Evolutionary conservation across 2,113 vertebrate species (phyloP).

Genomic region (Actenoides lindsayi): DNA sequence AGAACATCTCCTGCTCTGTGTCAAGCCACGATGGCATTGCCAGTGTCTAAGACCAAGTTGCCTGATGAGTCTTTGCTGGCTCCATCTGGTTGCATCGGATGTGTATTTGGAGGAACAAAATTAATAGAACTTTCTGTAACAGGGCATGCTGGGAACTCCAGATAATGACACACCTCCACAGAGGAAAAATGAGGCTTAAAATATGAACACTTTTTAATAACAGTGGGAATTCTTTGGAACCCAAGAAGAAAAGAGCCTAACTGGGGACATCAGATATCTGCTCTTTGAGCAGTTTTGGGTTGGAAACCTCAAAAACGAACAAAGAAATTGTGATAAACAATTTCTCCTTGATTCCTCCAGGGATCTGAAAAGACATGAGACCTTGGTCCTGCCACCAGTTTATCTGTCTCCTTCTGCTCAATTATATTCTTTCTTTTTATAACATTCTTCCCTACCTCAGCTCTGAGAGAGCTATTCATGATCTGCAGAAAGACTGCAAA

Average conservation of each 20-base stretch:
- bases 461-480: background rate
- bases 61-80: background rate
- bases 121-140: background rate
- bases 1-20: background rate
- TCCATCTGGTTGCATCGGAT: background rate
- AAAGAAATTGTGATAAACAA: background rate
- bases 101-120: background rate
- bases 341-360: conserved; percentile 34
- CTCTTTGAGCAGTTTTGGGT: background rate
- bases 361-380: background rate
- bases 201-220: background rate
- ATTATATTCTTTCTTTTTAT: conserved; percentile 24
- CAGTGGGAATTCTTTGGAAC: background rate
- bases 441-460: background rate
- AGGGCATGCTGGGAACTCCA: background rate
- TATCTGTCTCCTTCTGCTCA: conserved; percentile 12
- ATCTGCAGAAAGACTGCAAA: background rate
- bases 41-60: background rate
- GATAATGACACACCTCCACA: background rate
- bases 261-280: background rate
- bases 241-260: conserved; percentile 26
- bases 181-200: conserved; percentile 14
- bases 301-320: background rate
- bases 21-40: background rate
- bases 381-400: background rate